A percentile compares a stretch with the other conserved stretches of the same genome.
phyloP scores from a whole-genome alignment of 2,888 invertebrate genomes.

The Ypsolopha sequella region DNA sequence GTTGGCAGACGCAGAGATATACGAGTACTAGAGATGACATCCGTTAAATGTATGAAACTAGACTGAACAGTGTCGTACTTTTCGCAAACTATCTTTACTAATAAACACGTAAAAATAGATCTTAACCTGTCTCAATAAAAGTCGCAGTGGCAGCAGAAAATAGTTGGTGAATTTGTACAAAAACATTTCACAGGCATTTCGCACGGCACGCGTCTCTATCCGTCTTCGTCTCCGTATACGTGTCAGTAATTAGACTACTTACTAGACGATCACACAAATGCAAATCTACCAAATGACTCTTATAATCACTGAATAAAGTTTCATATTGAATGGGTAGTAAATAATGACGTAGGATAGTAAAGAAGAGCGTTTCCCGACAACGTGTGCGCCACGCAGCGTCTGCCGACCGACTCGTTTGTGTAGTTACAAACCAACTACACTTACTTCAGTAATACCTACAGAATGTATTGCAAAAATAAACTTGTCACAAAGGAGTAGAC shows the following conservation, averaged over 20 bases:
- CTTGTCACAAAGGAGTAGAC: no score
- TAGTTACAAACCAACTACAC: no score
- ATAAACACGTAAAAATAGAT: no score
- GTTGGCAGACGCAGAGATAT: neutral
- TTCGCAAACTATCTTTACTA: no score
- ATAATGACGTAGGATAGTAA: conserved; percentile 8
- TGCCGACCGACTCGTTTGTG: conserved; percentile 22
- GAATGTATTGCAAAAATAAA: no score
- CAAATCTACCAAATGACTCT: neutral
- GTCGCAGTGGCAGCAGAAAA: no score
- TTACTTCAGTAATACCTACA: no score
- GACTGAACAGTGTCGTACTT: neutral
- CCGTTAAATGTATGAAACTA: neutral
- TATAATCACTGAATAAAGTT: neutral
- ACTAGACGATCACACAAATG: conserved; percentile 9
- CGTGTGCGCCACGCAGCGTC: conserved; percentile 47
- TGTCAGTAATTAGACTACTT: conserved; percentile 41
- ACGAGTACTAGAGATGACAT: neutral
- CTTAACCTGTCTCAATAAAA: no score
- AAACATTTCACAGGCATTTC: conserved; percentile 56
- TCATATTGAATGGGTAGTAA: neutral
- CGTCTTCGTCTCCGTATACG: conserved; percentile 52
- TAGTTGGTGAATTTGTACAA: neutral
- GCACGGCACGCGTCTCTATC: conserved; percentile 47
- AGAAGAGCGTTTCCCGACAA: conserved; percentile 32